phyloP scores from a whole-genome alignment of 2,888 invertebrate species.

The Flexamia atlantica region DNA sequence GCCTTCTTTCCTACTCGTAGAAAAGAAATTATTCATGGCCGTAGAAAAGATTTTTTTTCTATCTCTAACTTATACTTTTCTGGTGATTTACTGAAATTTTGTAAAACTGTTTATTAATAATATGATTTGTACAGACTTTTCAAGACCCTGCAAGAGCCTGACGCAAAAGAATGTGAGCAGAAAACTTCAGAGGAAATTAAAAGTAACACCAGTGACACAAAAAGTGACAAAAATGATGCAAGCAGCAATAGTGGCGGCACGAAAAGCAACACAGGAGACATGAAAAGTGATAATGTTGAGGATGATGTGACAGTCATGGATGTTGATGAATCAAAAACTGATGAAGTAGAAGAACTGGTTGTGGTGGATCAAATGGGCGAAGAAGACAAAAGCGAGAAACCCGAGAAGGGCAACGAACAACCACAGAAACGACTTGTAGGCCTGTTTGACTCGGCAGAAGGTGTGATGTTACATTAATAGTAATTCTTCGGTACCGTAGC shows the following conservation, averaged over 20 bases:
- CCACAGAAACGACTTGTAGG: not conserved
- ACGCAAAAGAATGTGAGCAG: constrained; percentile 65
- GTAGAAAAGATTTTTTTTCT: no score
- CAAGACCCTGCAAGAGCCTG: constrained; percentile 40
- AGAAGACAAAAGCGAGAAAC: constrained; percentile 69
- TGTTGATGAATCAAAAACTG: constrained; percentile 60
- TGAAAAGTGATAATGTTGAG: constrained; percentile 56
- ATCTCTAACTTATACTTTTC: no score
- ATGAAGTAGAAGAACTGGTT: constrained; percentile 37
- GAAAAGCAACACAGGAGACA: no score
- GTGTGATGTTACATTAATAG: no score
- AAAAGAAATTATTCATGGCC: no score
- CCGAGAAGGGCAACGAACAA: constrained; percentile 65
- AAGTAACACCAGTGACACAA: constrained; percentile 71
- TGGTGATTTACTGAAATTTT: no score
- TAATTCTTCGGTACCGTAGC: no score
- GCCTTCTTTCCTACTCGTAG: no score
- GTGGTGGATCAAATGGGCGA: constrained; percentile 64
- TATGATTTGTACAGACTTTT: no score
- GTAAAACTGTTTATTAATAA: no score
- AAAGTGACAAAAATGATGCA: no score
- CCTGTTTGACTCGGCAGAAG: not conserved
- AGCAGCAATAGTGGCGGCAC: no score
- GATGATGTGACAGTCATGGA: constrained; percentile 61
- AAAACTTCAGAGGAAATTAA: constrained; percentile 69